A percentile compares a stretch with the other conserved stretches of the same genome.
These are phyloP conservation scores for Scaptomyza graminum DNA, from an alignment of 1,140 invertebrate genomes.

Conservation along the genomic window DNA sequence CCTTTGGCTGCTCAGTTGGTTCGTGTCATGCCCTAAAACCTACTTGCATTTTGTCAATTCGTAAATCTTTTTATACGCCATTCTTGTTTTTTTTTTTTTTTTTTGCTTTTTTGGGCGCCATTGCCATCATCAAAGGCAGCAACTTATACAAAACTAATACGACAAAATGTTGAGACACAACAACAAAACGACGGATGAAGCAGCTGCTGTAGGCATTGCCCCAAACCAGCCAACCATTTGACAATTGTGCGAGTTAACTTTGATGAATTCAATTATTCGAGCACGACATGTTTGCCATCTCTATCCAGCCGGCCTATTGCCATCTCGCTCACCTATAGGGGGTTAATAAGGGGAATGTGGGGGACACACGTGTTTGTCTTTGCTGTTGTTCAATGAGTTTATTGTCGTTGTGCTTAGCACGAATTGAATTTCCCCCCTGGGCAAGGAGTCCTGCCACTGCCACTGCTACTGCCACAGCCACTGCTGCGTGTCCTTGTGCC, in stretches of 20 bases:
- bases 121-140: conserved; percentile 69
- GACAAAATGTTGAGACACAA: conserved; percentile 50
- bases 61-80: conserved; percentile 77
- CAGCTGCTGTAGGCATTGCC: conserved; percentile 28
- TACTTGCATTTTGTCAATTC: conserved; percentile 79
- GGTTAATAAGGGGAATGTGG: background rate
- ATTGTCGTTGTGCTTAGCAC: conserved; percentile 64
- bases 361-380: conserved; percentile 59
- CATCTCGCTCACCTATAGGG: conserved; percentile 16
- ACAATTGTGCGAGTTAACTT: conserved; percentile 80
- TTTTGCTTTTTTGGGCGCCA: conserved; percentile 48
- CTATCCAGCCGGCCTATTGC: conserved; percentile 20
- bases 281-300: conserved; percentile 45
- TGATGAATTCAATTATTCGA: conserved; percentile 81
- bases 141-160: conserved; percentile 67
- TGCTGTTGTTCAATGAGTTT: conserved; percentile 62
- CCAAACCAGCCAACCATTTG: conserved; percentile 40
- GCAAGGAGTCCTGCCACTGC: conserved; percentile 12
- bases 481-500: conserved; percentile 23
- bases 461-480: background rate
- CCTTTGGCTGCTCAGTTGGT: background rate
- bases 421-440: conserved; percentile 71
- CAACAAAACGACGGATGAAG: background rate
- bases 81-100: conserved; percentile 5
- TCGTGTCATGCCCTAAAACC: conserved; percentile 50